Conservation (phyloP, 2,797 vertebrate species). For the Oophaga sylvatica region DNA sequence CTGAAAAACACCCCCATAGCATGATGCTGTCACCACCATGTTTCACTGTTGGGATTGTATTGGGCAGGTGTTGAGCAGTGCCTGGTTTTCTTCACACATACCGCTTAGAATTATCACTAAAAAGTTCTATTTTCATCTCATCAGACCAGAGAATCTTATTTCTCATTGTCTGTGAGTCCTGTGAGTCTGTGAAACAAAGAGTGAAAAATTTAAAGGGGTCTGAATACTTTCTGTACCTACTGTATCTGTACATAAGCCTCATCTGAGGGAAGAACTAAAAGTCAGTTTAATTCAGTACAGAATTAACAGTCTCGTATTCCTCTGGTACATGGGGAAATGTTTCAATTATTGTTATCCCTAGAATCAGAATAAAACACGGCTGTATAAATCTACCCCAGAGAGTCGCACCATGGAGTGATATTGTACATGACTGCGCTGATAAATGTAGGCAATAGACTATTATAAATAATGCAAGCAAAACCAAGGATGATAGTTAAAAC, state of each 20-base stretch:
- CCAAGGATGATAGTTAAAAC: constrained; percentile 39
- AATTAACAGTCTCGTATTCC: not conserved
- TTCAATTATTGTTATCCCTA: constrained; percentile 5
- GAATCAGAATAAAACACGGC: constrained; percentile 1
- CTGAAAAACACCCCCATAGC: no score
- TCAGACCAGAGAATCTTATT: no score
- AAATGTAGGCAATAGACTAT: constrained; percentile 34
- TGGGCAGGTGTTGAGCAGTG: no score
- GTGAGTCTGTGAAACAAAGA: no score
- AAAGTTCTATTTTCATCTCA: no score
- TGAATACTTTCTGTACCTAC: no score
- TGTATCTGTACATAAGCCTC: not conserved
- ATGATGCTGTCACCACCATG: no score
- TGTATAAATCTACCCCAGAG: constrained; percentile 23
- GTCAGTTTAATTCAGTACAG: not conserved
- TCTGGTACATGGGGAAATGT: not conserved
- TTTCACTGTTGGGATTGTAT: no score
- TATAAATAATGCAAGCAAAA: constrained; percentile 30
- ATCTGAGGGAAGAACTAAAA: not conserved
- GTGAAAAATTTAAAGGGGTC: no score
- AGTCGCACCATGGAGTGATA: not conserved
- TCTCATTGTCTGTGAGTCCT: no score
- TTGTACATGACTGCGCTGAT: constrained; percentile 29
- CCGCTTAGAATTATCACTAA: no score
- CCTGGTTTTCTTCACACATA: no score